Percentiles rank a stretch among this genome's conserved stretches.
phyloP scores from a whole-genome alignment of 2,797 vertebrate genomes.

The Neomorphus geoffroyi region DNA sequence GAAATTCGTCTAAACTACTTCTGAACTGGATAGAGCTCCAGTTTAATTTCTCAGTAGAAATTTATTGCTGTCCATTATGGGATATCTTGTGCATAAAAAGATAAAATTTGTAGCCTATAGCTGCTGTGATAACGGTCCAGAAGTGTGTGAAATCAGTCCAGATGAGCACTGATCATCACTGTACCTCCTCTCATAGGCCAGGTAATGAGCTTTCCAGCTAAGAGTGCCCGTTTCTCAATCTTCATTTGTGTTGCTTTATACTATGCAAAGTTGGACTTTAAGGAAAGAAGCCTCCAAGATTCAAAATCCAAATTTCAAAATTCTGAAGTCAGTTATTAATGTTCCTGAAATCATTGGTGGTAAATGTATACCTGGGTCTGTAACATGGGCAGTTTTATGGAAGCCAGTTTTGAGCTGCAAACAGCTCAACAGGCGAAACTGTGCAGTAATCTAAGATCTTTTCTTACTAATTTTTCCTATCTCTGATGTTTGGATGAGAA shows the following conservation, averaged over 20 bases:
- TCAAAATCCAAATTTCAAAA: not conserved
- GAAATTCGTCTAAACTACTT: not conserved
- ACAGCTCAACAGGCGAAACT: not conserved
- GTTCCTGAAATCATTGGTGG: not conserved
- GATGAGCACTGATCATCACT: not conserved
- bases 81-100: not conserved
- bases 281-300: not conserved
- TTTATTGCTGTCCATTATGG: not conserved
- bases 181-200: not conserved
- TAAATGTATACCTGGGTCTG: not conserved
- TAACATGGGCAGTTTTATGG: fast-evolving
- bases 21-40: not conserved
- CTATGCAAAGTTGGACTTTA: not conserved
- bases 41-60: not conserved
- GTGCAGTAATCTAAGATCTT: not conserved
- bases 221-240: not conserved
- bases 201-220: not conserved
- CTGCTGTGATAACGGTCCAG: not conserved
- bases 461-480: not conserved
- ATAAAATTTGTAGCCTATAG: not conserved
- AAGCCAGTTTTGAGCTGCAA: not conserved
- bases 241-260: not conserved
- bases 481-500: not conserved
- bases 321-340: not conserved
- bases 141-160: not conserved